Evolutionary conservation across 2,888 invertebrate species (phyloP), one percentile per base, ranked within the genome.

Genomic region (Colostygia pectinataria): DNA sequence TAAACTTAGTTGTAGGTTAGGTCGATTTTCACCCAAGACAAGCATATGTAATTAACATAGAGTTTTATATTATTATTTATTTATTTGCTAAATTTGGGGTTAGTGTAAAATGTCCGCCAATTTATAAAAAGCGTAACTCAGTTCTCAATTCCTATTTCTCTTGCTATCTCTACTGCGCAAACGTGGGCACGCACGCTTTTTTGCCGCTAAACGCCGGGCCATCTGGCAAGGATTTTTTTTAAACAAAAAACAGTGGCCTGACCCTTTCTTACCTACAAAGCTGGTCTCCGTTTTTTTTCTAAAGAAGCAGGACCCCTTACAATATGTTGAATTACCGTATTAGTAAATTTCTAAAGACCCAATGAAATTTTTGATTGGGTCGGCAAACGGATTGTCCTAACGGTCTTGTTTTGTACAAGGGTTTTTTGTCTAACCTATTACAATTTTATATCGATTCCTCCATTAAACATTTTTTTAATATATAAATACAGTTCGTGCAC

Each of bases 301-400:
- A 68, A 71, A 68, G 67, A 66, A 67, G 58, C 62, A 71, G 74
- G n/a, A 76, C 79, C 89, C 87, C 83, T 82, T 77, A 81, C 88
- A 89, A 87, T 86, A 88, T 86, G 81, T 83, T 81, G 84, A 84
- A 89, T 88, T 89, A 88, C 79, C 83, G 88, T 88, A 89, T 89
- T 90, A 89, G 87, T 80, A 73, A 33, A 86, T 80, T 86, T 88
- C 79, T 81, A 87, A 79, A 78, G 87, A 74, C 67, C 63, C 80
- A 86, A 88, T 86, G 89, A 87, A 87, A 77, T 85, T 88, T 86
- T 86, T 84, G 89, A 89, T 89, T 87, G 87, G 77, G 80, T 80
- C 69, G 48, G 57, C 76, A 79, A 89, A 87, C 85, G 89, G 87
- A 88, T 88, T 83, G 80, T 74, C 78, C 71, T 83, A 89, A 89